These are phyloP conservation scores for Ditula angustiorana DNA, from an alignment of 2,888 invertebrate species.

Conservation along the genomic window DNA sequence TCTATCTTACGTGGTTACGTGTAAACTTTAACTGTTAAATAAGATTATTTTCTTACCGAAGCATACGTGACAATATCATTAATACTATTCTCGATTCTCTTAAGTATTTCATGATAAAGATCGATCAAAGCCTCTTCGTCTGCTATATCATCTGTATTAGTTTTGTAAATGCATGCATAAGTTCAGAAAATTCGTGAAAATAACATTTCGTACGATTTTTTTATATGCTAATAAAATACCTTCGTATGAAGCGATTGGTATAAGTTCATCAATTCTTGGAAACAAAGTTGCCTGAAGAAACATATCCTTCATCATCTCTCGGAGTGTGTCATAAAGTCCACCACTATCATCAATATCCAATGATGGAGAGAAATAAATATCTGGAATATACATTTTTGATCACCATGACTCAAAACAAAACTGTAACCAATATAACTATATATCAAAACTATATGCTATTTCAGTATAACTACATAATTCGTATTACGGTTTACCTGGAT, in stretches of 20 bases:
- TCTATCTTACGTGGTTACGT: too few species aligned
- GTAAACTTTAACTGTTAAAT: too few species aligned
- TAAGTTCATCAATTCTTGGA: slow-evolving; percentile 85
- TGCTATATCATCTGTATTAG: slow-evolving; percentile 84
- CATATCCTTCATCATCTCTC: slow-evolving; percentile 90
- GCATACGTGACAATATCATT: slow-evolving; percentile 71
- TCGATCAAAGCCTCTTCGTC: slow-evolving; percentile 86
- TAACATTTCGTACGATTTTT: neutral
- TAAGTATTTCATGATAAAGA: slow-evolving; percentile 83
- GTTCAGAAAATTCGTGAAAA: too few species aligned
- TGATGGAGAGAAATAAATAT: slow-evolving; percentile 90
- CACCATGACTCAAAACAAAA: neutral
- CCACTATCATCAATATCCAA: slow-evolving; percentile 87
- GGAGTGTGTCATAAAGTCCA: slow-evolving; percentile 89
- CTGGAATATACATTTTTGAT: slow-evolving; percentile 51
- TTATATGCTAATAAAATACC: slow-evolving; percentile 50
- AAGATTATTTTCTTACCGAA: slow-evolving; percentile 54
- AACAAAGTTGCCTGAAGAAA: slow-evolving; percentile 90
- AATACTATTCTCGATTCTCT: slow-evolving; percentile 76
- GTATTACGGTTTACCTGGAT: slow-evolving; percentile 79
- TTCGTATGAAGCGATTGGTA: slow-evolving; percentile 73
- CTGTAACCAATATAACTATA: too few species aligned
- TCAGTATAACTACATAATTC: neutral
- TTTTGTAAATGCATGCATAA: neutral
- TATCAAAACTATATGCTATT: too few species aligned